Evolutionary conservation across 1,140 invertebrate species (phyloP).

Genomic region (Drosophila navojoa): DNA sequence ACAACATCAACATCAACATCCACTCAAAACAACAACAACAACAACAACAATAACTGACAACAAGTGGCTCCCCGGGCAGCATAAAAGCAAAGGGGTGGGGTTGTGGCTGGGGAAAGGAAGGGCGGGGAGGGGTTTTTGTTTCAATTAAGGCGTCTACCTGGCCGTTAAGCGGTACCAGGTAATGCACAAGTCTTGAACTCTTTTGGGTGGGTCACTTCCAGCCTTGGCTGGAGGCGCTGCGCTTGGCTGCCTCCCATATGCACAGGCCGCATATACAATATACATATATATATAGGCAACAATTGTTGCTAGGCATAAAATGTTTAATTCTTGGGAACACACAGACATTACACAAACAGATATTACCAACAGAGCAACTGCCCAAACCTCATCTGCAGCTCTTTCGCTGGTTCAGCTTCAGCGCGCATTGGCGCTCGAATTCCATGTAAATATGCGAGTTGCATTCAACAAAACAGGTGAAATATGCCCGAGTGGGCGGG

Average conservation of each 20-base stretch:
- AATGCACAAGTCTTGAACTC: slow-evolving; percentile 66
- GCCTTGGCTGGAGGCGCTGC: slow-evolving; percentile 35
- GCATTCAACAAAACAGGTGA: slow-evolving; percentile 33
- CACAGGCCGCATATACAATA: too few species aligned
- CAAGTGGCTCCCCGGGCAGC: slow-evolving; percentile 13
- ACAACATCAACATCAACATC: neutral
- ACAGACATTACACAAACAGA: slow-evolving; percentile 48
- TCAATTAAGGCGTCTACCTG: slow-evolving; percentile 64
- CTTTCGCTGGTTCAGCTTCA: slow-evolving; percentile 54
- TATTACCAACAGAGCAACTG: slow-evolving; percentile 8
- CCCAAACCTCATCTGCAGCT: slow-evolving; percentile 3
- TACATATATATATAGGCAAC: too few species aligned
- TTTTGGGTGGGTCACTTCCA: slow-evolving; percentile 66
- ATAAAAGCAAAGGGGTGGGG: neutral
- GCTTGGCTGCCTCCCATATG: slow-evolving; percentile 54
- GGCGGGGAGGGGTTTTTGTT: neutral
- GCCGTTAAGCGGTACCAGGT: slow-evolving; percentile 52
- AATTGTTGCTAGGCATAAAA: slow-evolving; percentile 60
- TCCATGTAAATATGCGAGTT: slow-evolving; percentile 42
- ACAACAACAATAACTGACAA: slow-evolving; percentile 3
- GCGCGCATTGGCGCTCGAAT: slow-evolving; percentile 39
- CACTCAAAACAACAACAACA: neutral
- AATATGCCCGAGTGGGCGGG: slow-evolving; percentile 7
- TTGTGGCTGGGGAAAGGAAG: neutral
- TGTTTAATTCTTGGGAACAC: slow-evolving; percentile 66